Evolutionary conservation across 2,888 invertebrate genomes (phyloP), one percentile per base, ranked within the genome.

Genomic region (Oscheius sp.): DNA sequence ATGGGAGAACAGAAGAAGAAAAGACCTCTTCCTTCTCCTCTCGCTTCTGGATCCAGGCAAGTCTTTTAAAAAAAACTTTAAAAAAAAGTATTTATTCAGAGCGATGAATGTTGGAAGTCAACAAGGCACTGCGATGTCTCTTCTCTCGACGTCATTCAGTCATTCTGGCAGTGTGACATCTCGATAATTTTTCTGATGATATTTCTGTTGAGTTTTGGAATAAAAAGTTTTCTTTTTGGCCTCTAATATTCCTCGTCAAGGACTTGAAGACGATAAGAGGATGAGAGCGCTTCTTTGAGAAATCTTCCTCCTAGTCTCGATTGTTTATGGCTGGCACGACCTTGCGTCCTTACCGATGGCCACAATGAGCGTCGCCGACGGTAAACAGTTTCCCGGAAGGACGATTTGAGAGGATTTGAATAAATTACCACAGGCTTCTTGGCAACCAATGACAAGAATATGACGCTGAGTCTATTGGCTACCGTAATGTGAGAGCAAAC

Each of bases 121-220:
- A 10, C 78, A 78, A 46, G 75, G 75, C 27, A 76, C 74, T 42
- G 74, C 79, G 33, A 77, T 76, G 75, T 69, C 69, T 12, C 72
- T 79, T 6, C 63, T 79, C 34, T 74, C 74, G 15, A 76, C 79
- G 3, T 71, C 70, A 2, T 79, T 78, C 73, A 74, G 74, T 53
- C 79, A 79, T 37, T 78, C 78, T 10, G 78, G 75, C 45, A 78
- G 78, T 70, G 75, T 78, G 33, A 75, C 75, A 23, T 78, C 78
- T 23, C 45, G 58, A 58, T 70, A 50, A 39, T 57, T 45, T 42
- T 52, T 50, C 50, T 58, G 39, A 6, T 25, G 55, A 55, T 34
- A 23, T 55, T 33, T 10, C 25, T 55, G 55, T 55, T 37, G 20
- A 12, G 15, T 55, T 55, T 20, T 20, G 3, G 23, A 48, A 25